Evolutionary conservation across 2,113 vertebrate genomes (phyloP).

Genomic region (Clarias magur): DNA sequence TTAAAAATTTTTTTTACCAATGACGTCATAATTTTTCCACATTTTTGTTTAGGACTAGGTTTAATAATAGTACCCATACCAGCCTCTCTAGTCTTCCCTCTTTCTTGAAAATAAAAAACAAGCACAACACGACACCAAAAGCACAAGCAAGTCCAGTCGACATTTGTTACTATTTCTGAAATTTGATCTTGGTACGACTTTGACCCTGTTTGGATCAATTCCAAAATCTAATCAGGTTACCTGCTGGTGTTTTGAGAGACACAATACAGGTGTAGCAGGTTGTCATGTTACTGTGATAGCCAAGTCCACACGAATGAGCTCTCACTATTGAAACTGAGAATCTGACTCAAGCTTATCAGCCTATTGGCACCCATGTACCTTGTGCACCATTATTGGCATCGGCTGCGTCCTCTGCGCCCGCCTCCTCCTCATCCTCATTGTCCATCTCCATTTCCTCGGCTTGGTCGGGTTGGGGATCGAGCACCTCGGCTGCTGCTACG

Average conservation of each 20-base stretch:
- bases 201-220: not conserved
- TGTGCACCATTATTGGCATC: conserved; percentile 89
- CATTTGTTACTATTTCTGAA: not conserved
- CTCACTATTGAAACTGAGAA: not conserved
- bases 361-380: conserved; percentile 66
- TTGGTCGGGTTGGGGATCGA: conserved; percentile 81
- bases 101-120: not conserved
- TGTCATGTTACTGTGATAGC: not conserved
- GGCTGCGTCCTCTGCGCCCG: conserved; percentile 84
- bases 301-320: not conserved
- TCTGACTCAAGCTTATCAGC: no score
- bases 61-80: not conserved
- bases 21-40: not conserved
- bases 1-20: not conserved
- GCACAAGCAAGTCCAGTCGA: not conserved
- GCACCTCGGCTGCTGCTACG: conserved; percentile 76
- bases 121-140: not conserved
- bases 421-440: conserved; percentile 89
- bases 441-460: conserved; percentile 88
- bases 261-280: not conserved
- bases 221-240: not conserved
- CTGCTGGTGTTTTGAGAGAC: not conserved
- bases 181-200: not conserved
- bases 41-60: not conserved
- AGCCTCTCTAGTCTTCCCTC: not conserved